Evolutionary conservation across 1,140 invertebrate species (phyloP), one percentile per base, ranked within the genome.

Genomic region (Cherax quadricarinatus): DNA sequence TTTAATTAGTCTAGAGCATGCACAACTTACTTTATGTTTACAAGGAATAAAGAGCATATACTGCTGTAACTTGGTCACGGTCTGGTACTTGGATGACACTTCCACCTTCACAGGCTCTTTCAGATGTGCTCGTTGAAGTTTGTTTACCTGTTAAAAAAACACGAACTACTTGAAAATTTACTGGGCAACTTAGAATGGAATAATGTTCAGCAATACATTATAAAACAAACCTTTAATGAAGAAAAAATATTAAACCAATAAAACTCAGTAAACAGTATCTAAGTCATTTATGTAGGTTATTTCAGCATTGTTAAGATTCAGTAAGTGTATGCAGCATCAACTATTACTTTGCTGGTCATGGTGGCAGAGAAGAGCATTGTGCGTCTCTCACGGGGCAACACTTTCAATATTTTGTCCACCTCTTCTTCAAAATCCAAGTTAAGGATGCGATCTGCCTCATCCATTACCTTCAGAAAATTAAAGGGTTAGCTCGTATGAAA

Each of bases 401-500:
- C 96, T 93, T 96, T 95, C 94, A 99, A 95, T 89, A 99, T 99
- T 95, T 99, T 99, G 95, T 99, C 98, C 4, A 99, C 97, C 96
- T 99, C 98, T 24, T 97, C 97, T 95, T 99, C 98, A 94, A 99
- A 99, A 95, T 99, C 98, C 97, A 99, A 98, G 94, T 99, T 99
- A 0, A 99, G 95, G 93, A 99, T 99, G 86, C 98, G 96, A 95
- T 99, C 98, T 6, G 98, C 98, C 96, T 99, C 98, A 94, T 99
- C 98, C 98, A 99, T 98, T 0, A 99, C 96, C 96, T 96, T 83
- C 21, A 75, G 7, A 75, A 75, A 9, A 9, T 30, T 9, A 30
- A 7, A 10, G 24, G 7, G 24, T 75, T 75, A 30, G 21, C 21
- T 75, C 1, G 12, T 6, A 14, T 2, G 14, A 70, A 21, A 70